Evolutionary conservation across 2,113 vertebrate genomes (phyloP), one percentile per base, ranked within the genome.

Genomic region (Cheirogaleus medius): DNA sequence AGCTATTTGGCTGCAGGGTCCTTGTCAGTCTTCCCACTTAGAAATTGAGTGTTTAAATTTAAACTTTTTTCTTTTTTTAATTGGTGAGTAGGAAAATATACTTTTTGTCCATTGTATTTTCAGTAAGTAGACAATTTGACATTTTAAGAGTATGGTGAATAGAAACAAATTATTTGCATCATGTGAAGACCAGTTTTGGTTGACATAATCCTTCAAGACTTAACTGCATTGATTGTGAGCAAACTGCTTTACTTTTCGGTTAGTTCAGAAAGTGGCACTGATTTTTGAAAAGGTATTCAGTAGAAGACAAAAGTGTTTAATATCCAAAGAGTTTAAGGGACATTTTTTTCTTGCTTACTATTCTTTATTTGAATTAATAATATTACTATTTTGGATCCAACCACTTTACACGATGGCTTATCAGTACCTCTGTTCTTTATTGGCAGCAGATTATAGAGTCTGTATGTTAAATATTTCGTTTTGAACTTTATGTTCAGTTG

Each of bases 1-100:
- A 80, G 68, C 52, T 71, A 1, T 73, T 90, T 42, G 80, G n/a
- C 32, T 78, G 17, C 6, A 54, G 17, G 56, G 29, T 89, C 7
- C 23, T 27, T n/a, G 49, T 42, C 69, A 52, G 9, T 42, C 34
- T 92, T 91, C 91, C 34, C 21, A 78, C 47, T 66, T 84, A 78
- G 87, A 97, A 97, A 94, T 64, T 47, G 34, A 89, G 8, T 84
- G 17, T 76, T 97, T 92, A 87, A 84, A 34, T 82, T 86, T 78
- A 78, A 90, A 87, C 20, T 17, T 86, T 56, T 82, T 52, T 83
- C 49, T 88, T 56, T 80, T 81, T 89, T 77, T 54, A 85, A 39
- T n/a, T 74, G 54, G 54, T 56, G 5, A 73, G 25, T 18, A 52
- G 69, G n/a, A 47, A 52, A n/a, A 56, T 54, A 14, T 56, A 18